Evolutionary conservation across 2,888 invertebrate species (phyloP), one percentile per base, ranked within the genome.

Genomic region (Drosophila meridiana): DNA sequence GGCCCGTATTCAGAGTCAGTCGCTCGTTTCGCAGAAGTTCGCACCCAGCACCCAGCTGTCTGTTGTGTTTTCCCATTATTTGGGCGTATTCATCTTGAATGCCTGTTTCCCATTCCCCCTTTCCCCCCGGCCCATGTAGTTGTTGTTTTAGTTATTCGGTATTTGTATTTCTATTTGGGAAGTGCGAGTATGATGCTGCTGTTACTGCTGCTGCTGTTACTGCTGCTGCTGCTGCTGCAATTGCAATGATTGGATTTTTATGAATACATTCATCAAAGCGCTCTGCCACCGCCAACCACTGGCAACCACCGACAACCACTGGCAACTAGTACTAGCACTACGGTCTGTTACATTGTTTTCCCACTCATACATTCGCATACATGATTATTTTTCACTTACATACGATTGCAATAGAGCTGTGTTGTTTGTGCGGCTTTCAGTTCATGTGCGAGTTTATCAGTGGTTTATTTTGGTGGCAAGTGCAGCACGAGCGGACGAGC

Each of bases 161-260:
- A 45, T 63, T 70, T 60, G 63, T 68, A 48, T 70, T 76, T 69
- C 65, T 80, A 78, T 78, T 80, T 76, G 71, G 67, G 50, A 65
- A 67, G 74, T 74, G 68, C 69, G 71, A 32, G 57, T 26, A 32
- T 38, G 34, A 34, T 42, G 40, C 68, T 56, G 53, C 64, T 47
- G 28, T 20, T 20, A 20, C 47, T 48, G 32, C n/a, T 50, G 50
- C 4, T 50, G n/a, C 50, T 50, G 50, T n/a, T n/a, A n/a, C n/a
- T 50, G 50, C 47, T 48, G 32, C n/a, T 50, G 50, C 4, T 50
- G n/a, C 50, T 50, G 50, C 11, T 82, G 89, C 87, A 90, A 90
- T 87, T 90, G 90, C 90, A 90, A 82, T 90, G 87, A 87, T 87
- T 87, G 87, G 89, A 87, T 87, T 87, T 87, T 87, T 90, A 90